A percentile compares a stretch with the other conserved stretches of the same genome.
phyloP scores from a whole-genome alignment of 2,113 vertebrate species.

The Hylia prasina region DNA sequence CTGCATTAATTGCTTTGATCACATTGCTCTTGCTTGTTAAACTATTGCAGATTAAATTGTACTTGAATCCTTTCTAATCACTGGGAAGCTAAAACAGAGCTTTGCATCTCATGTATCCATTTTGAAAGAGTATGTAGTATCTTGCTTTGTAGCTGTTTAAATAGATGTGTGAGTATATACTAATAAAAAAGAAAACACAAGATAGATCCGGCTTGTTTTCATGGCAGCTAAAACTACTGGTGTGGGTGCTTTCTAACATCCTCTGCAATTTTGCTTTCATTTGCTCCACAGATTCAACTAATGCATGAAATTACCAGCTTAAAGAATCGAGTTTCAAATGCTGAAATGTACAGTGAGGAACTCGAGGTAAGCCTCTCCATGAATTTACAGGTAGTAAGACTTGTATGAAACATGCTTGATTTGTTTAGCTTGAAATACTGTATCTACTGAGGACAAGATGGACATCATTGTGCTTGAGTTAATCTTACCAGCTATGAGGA shows the following conservation, averaged over 20 bases:
- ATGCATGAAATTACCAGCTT: slow-evolving; percentile 79
- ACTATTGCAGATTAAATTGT: background rate
- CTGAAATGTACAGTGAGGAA: slow-evolving; percentile 74
- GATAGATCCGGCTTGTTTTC: background rate
- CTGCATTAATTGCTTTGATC: background rate
- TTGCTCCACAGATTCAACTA: slow-evolving; percentile 79
- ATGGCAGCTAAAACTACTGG: slow-evolving; percentile 20
- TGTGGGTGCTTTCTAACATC: slow-evolving; percentile 49
- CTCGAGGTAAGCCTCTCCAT: slow-evolving; percentile 78
- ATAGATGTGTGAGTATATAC: background rate
- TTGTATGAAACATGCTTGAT: background rate
- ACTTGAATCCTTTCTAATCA: background rate
- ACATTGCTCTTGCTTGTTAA: background rate
- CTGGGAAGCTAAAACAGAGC: background rate
- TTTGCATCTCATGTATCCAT: background rate
- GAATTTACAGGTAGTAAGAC: background rate
- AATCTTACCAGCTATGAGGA: background rate
- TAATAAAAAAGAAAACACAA: background rate
- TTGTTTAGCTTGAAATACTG: background rate
- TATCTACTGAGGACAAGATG: background rate
- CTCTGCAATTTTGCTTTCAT: slow-evolving; percentile 59
- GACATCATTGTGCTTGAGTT: background rate
- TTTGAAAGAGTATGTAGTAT: background rate
- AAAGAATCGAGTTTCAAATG: slow-evolving; percentile 75
- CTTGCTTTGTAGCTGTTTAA: background rate